Conservation (phyloP, 2,113 vertebrate genomes). For the Oryzias curvinotus region DNA sequence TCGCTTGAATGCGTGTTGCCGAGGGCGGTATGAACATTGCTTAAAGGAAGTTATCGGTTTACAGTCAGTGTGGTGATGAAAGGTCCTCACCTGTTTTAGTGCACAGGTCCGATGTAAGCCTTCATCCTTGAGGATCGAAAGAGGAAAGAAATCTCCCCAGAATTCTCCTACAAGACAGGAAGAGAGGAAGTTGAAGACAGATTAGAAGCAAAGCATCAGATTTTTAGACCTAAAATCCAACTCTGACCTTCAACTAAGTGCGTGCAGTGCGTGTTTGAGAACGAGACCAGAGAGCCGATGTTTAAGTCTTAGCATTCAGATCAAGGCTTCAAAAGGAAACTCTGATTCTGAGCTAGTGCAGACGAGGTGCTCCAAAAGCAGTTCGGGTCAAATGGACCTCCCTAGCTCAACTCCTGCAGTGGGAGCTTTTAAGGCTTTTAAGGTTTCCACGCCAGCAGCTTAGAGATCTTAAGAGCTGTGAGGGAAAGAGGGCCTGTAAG, state of each 20-base stretch:
- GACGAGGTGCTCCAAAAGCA: slow-evolving; percentile 33
- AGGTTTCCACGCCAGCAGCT: slow-evolving; percentile 33
- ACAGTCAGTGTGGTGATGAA: slow-evolving; percentile 24
- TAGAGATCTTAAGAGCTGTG: slow-evolving; percentile 20
- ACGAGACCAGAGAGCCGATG: neutral
- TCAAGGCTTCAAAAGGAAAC: neutral
- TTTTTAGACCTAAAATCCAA: slow-evolving; percentile 52
- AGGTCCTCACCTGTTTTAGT: slow-evolving; percentile 63
- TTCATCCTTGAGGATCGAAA: slow-evolving; percentile 75
- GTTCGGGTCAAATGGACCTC: slow-evolving; percentile 43
- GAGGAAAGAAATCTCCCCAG: slow-evolving; percentile 69
- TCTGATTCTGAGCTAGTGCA: slow-evolving; percentile 26
- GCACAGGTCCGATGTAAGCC: slow-evolving; percentile 43
- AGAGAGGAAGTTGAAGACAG: slow-evolving; percentile 30
- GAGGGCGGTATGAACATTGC: neutral
- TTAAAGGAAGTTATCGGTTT: slow-evolving; percentile 14
- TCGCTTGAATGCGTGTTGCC: neutral
- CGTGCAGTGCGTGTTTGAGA: neutral
- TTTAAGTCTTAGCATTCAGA: slow-evolving; percentile 13
- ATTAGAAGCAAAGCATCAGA: slow-evolving; percentile 53
- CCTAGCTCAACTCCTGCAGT: slow-evolving; percentile 28
- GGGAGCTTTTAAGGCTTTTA: slow-evolving; percentile 63
- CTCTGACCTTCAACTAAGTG: slow-evolving; percentile 35
- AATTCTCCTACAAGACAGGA: slow-evolving; percentile 71
- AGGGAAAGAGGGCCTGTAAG: slow-evolving; percentile 32